phyloP scores from a whole-genome alignment of 2,113 vertebrate species.

The Isichthys henryi region DNA sequence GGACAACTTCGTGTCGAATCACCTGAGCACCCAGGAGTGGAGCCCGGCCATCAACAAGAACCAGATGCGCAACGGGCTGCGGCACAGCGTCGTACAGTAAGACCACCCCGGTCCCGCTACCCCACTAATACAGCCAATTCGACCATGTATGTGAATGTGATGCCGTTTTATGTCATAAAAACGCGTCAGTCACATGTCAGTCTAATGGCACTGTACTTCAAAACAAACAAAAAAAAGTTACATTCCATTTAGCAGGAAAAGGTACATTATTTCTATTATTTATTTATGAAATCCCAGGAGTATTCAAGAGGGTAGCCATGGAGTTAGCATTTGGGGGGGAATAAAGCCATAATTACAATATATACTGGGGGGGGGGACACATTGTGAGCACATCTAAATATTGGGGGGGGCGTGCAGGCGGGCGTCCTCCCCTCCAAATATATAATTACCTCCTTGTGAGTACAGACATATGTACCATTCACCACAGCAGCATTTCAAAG shows the following conservation, averaged over 20 bases:
- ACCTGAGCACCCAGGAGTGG: conserved; percentile 93
- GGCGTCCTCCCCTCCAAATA: too few species aligned
- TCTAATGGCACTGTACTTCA: background rate
- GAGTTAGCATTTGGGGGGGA: background rate
- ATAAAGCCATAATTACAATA: background rate
- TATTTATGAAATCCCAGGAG: background rate
- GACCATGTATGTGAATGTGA: background rate
- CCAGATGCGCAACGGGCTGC: conserved; percentile 83
- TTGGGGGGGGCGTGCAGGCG: background rate
- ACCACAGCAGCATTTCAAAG: too few species aligned
- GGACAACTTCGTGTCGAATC: conserved; percentile 90
- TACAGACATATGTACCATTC: too few species aligned
- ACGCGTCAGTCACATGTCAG: background rate
- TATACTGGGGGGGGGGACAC: background rate
- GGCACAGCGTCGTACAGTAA: conserved; percentile 93
- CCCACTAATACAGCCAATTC: background rate
- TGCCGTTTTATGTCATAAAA: background rate
- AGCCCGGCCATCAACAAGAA: conserved; percentile 96
- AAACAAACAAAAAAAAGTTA: background rate
- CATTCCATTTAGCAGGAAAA: background rate
- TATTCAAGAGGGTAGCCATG: background rate
- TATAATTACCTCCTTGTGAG: too few species aligned
- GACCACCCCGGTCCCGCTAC: conserved; percentile 24
- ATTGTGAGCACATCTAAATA: background rate
- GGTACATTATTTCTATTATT: background rate